phyloP scores from a whole-genome alignment of 2,797 vertebrate genomes.

The Setipinna tenuifilis region DNA sequence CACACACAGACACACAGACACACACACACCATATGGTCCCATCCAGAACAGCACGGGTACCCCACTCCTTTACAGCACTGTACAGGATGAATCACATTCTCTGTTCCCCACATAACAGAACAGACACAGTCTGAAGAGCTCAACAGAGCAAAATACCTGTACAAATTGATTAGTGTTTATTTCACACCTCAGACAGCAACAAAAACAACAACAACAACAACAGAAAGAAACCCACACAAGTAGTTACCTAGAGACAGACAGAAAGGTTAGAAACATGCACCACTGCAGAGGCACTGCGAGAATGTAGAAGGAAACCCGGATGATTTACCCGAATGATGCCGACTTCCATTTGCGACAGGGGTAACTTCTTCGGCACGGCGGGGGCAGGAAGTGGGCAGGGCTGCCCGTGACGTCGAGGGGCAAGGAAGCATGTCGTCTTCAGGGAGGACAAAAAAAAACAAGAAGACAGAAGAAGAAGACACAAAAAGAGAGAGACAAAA shows the following conservation, averaged over 20 bases:
- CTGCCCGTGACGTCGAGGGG: conserved; percentile 72
- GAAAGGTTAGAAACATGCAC: conserved; percentile 15
- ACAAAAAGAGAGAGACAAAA: conserved; percentile 32
- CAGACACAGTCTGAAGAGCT: background rate
- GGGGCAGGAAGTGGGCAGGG: conserved; percentile 66
- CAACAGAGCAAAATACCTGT: background rate
- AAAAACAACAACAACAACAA: too few species aligned
- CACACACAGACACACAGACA: too few species aligned
- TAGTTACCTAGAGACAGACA: conserved; percentile 5
- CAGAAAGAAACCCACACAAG: background rate
- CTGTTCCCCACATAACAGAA: background rate
- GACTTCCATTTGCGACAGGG: conserved; percentile 81
- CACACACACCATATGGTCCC: background rate
- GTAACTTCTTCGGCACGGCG: conserved; percentile 73
- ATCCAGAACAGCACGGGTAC: too few species aligned
- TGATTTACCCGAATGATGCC: conserved; percentile 77
- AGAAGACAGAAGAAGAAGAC: conserved; percentile 57
- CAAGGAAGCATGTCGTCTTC: conserved; percentile 73
- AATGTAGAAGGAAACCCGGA: conserved; percentile 50
- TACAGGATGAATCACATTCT: background rate
- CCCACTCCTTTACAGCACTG: too few species aligned
- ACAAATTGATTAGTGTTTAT: background rate
- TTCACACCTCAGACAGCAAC: background rate
- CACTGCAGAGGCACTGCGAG: conserved; percentile 16
- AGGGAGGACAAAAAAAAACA: conserved; percentile 50